Conservation (phyloP, 2,113 vertebrate species). For the Equus przewalskii region DNA sequence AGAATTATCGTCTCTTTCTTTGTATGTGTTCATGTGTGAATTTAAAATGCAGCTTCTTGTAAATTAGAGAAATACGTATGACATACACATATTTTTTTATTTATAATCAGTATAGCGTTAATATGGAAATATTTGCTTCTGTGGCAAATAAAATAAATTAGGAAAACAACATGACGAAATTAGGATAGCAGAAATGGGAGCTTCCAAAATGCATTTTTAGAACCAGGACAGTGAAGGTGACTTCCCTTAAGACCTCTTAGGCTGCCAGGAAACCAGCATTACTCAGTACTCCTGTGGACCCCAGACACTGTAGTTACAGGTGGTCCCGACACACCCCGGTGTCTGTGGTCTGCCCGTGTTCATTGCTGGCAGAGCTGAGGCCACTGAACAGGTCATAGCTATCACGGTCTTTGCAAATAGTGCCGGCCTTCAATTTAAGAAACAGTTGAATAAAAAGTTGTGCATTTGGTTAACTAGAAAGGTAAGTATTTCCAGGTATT, state of each 20-base stretch:
- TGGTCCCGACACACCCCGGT: neutral
- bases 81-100: neutral
- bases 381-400: neutral
- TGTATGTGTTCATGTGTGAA: neutral
- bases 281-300: neutral
- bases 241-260: neutral
- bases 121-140: slow-evolving; percentile 6
- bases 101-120: slow-evolving; percentile 8
- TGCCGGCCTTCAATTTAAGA: neutral
- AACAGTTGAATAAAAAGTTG: neutral
- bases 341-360: neutral
- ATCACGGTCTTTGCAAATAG: neutral
- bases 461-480: neutral
- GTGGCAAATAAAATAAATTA: neutral
- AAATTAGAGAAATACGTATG: neutral
- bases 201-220: neutral
- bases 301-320: too few relatives aligned
- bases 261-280: neutral
- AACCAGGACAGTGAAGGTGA: neutral
- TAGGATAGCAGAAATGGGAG: neutral
- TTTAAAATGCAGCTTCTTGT: neutral
- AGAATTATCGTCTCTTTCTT: neutral
- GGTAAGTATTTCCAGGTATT: neutral
- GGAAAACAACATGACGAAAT: neutral
- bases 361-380: neutral